Evolutionary conservation across 1,140 invertebrate species (phyloP).

Genomic region (Papilio xuthus): DNA sequence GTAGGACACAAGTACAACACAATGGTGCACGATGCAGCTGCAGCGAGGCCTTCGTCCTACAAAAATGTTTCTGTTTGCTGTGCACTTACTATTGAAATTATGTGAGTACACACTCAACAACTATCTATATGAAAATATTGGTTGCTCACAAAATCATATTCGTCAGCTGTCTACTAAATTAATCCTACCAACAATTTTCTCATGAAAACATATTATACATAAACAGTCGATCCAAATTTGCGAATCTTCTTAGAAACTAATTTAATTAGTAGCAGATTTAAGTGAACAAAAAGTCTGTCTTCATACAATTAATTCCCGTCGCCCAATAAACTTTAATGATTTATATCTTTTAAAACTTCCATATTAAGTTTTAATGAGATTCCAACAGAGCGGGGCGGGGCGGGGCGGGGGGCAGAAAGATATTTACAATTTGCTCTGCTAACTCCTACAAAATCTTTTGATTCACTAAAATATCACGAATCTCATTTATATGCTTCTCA

Average conservation of each 20-base stretch:
- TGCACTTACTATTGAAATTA: neutral
- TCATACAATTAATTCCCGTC: neutral
- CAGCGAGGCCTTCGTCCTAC: neutral
- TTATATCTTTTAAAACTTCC: neutral
- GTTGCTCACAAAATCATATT: neutral
- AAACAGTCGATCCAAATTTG: neutral
- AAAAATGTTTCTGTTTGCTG: neutral
- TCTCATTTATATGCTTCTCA: no score
- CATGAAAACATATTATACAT: neutral
- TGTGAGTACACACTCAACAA: neutral
- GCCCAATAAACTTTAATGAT: slow-evolving; percentile 17
- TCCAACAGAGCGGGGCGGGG: neutral
- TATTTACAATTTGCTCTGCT: neutral
- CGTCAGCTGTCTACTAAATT: neutral
- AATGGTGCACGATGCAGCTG: neutral
- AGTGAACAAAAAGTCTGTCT: neutral
- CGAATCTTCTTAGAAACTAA: neutral
- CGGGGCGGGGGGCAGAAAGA: no score
- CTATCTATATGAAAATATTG: neutral
- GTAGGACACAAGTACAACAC: neutral
- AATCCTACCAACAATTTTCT: neutral
- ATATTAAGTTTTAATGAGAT: slow-evolving; percentile 15
- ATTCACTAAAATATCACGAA: neutral
- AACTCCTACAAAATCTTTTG: neutral
- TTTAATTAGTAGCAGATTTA: neutral